phyloP scores from a whole-genome alignment of 2,797 vertebrate species.

The Gadopsis marmoratus region DNA sequence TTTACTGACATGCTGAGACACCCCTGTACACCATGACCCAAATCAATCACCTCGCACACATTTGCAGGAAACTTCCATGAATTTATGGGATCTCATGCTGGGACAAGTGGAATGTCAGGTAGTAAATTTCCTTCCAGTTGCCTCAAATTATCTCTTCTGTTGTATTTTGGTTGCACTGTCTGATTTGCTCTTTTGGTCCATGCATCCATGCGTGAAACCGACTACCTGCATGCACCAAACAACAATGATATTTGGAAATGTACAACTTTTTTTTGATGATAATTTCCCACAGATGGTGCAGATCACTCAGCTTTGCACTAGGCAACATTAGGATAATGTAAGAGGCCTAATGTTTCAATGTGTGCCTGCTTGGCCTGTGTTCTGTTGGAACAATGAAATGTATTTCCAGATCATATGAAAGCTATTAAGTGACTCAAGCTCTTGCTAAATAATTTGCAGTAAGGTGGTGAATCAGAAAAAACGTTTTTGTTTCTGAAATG shows the following conservation, averaged over 20 bases:
- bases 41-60: conserved; percentile 85
- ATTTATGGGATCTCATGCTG: conserved; percentile 88
- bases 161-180: conserved; percentile 63
- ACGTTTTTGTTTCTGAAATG: neutral
- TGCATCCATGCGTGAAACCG: conserved; percentile 68
- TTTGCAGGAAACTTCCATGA: conserved; percentile 89
- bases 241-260: conserved; percentile 20
- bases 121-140: conserved; percentile 82
- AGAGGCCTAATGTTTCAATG: conserved; percentile 11
- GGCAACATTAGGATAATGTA: conserved; percentile 12
- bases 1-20: conserved; percentile 59
- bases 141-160: conserved; percentile 46
- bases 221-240: conserved; percentile 72
- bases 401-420: neutral
- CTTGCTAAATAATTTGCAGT: neutral
- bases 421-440: neutral
- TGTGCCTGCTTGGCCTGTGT: conserved; percentile 16
- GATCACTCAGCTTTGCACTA: conserved; percentile 35
- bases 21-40: conserved; percentile 65
- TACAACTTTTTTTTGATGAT: neutral
- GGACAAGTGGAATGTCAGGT: conserved; percentile 87
- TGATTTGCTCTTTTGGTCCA: conserved; percentile 38
- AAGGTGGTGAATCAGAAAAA: neutral
- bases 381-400: neutral
- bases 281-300: conserved; percentile 21